These are phyloP conservation scores for Cydia amplana DNA, from an alignment of 1,140 invertebrate genomes.

Conservation along the genomic window DNA sequence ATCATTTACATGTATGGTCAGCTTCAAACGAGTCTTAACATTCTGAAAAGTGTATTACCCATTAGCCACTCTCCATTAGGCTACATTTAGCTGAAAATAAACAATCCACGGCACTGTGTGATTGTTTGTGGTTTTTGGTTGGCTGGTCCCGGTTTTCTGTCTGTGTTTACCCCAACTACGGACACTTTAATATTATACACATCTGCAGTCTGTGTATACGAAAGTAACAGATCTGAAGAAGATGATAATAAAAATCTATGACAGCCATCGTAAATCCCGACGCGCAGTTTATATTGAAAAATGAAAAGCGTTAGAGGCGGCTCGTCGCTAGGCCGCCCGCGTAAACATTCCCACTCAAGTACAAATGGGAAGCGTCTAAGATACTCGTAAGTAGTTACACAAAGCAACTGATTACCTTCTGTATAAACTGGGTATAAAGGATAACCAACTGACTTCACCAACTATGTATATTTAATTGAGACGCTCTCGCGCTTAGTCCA, in stretches of 20 bases:
- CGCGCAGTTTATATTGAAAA: slow-evolving; percentile 28
- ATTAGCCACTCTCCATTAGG: slow-evolving; percentile 14
- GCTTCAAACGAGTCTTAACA: background rate
- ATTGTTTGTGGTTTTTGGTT: slow-evolving; percentile 24
- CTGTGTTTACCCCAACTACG: slow-evolving; percentile 5
- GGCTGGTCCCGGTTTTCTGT: background rate
- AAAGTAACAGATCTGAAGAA: slow-evolving; percentile 20
- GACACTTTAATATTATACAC: slow-evolving; percentile 9
- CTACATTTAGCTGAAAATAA: slow-evolving; percentile 18
- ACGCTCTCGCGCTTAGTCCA: background rate
- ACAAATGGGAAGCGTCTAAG: background rate
- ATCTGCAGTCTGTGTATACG: slow-evolving; percentile 1
- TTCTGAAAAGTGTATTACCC: background rate
- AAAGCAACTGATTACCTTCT: too few relatives aligned
- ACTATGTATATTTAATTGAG: too few relatives aligned
- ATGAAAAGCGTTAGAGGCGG: slow-evolving; percentile 1
- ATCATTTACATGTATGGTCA: background rate
- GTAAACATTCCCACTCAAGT: background rate
- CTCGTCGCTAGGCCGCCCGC: background rate
- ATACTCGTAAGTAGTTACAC: too few relatives aligned
- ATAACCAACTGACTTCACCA: too few relatives aligned
- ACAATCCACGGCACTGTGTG: background rate
- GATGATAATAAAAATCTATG: slow-evolving; percentile 32
- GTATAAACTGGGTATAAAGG: background rate
- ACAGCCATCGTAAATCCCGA: slow-evolving; percentile 18